Evolutionary conservation across 2,797 vertebrate genomes (phyloP).

Genomic region (Myotis planiceps): DNA sequence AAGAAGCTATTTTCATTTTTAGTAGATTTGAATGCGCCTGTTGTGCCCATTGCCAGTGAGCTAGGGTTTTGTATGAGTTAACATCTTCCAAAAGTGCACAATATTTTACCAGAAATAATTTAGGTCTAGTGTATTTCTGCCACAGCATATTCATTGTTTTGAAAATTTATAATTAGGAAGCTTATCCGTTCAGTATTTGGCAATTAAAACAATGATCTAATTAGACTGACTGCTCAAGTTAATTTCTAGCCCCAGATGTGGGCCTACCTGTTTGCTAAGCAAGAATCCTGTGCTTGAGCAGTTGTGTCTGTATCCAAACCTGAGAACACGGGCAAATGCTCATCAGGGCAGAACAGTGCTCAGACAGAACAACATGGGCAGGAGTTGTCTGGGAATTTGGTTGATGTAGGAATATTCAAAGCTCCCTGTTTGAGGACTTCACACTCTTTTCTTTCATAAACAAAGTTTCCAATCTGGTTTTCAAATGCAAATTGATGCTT

Average conservation of each 20-base stretch:
- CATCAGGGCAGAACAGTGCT: too few species aligned
- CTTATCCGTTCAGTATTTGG: not conserved
- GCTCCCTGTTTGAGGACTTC: not conserved
- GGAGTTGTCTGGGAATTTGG: not conserved
- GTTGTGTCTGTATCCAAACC: not conserved
- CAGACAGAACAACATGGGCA: not conserved
- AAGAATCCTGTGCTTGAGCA: not conserved
- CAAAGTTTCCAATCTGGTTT: not conserved
- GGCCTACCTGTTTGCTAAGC: not conserved
- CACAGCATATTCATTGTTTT: not conserved
- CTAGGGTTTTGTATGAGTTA: not conserved
- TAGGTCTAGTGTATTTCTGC: not conserved
- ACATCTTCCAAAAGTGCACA: not conserved
- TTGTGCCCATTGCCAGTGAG: not conserved
- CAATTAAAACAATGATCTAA: conserved; percentile 35
- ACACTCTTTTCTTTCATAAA: not conserved
- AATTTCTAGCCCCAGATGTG: not conserved
- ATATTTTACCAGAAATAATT: conserved; percentile 38
- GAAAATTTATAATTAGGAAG: conserved; percentile 48
- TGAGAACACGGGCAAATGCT: not conserved
- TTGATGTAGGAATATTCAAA: not conserved
- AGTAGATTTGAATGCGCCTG: not conserved
- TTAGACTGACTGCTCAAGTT: not conserved
- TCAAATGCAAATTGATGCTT: not conserved
- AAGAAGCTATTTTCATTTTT: conserved; percentile 23